phyloP scores from a whole-genome alignment of 2,888 invertebrate species.

The Agrochola macilenta region DNA sequence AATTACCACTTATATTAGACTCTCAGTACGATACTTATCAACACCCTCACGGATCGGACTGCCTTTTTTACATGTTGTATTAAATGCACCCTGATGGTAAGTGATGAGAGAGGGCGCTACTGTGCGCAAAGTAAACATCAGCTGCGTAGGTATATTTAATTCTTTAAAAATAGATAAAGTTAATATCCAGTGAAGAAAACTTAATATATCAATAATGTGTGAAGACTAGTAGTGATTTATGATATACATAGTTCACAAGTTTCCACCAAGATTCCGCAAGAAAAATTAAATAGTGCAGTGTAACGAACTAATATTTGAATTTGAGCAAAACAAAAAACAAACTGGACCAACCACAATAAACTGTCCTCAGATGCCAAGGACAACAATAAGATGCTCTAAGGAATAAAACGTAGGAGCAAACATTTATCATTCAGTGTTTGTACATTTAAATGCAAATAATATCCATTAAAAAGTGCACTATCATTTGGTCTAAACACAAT shows the following conservation, averaged over 20 bases:
- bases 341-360: background rate
- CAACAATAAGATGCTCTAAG: too few relatives aligned
- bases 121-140: background rate
- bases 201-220: background rate
- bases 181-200: background rate
- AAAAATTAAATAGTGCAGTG: background rate
- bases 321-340: background rate
- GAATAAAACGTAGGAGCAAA: too few relatives aligned
- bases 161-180: background rate
- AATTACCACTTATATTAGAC: too few relatives aligned
- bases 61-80: too few relatives aligned
- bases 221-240: background rate
- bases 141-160: background rate
- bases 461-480: too few relatives aligned
- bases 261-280: background rate
- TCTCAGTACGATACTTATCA: too few relatives aligned
- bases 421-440: too few relatives aligned
- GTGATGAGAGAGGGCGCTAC: background rate
- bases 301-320: background rate
- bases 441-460: too few relatives aligned
- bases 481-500: too few relatives aligned
- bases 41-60: too few relatives aligned
- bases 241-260: background rate
- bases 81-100: too few relatives aligned
- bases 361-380: background rate